Base-by-base conservation (phyloP, 2,797 vertebrate species). In the Fistularia tabacaria region DNA sequence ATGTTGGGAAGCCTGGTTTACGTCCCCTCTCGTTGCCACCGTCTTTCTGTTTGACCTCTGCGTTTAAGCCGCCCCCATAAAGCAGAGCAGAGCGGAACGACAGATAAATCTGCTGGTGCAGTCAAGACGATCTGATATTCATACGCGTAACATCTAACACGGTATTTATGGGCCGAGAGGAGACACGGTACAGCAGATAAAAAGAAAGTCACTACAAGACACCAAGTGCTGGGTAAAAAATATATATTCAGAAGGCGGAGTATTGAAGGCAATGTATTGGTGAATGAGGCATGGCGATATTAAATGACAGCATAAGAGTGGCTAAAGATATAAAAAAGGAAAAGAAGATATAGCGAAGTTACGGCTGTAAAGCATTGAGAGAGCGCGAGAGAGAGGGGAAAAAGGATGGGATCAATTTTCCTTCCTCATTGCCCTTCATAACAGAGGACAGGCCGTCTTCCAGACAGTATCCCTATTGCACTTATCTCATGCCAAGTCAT, bases 401-500 rank as follows among this genome's bases (percentile, higher is more conserved):
- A 63, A 8, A 9, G 53, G 73, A 72, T 76, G 59, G 66, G 76
- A 84, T 84, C 70, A 80, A 72, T 80, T 86, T 76, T 47, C 60
- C 39, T 58, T 62, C 54, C 61, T 80, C 71, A 51, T 76, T 80
- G 80, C 49, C 83, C 79, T 87, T 84, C 79, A 55, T 48, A 57
- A 62, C 42, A 59, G 57, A 84, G 80, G 79, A 82, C 80, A 66
- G 42, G 39, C 54, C 6, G 76, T 76, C 80, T 81, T 83, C 67
- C 71, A 75, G 79, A 84, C 79, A 81, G 66, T 51, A 70, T 73
- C 69, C 64, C 59, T 51, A 68, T 74, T 54, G 44, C 75, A 72
- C 81, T 79, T 79, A 81, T 82, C 83, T 80, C 51, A 57, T 69
- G 81, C 83, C 80, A 77, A 86, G 79, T 85, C 80, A 76, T 56